A percentile compares a stretch with the other conserved stretches of the same genome.
phyloP scores from a whole-genome alignment of 2,113 vertebrate species.

The Rallus limicola region DNA sequence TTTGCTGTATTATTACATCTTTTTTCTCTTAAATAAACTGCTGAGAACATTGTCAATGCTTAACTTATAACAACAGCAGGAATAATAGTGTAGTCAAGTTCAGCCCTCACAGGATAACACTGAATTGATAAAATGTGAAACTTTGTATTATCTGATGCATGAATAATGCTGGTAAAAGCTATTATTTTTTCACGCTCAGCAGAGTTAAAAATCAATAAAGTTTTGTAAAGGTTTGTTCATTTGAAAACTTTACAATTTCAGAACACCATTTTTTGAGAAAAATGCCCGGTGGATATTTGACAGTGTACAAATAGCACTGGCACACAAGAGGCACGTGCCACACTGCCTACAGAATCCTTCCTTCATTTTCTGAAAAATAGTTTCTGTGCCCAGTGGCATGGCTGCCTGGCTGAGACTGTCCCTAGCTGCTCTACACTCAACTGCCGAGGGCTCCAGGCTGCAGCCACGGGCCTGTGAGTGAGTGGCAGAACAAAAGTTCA shows the following conservation, averaged over 20 bases:
- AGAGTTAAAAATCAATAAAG: conserved; percentile 13
- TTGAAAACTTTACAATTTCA: background rate
- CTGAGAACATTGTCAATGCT: background rate
- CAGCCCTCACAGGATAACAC: conserved; percentile 36
- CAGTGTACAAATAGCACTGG: background rate
- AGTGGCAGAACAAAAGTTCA: background rate
- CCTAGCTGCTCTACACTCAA: background rate
- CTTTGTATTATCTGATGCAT: background rate
- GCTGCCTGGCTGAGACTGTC: background rate
- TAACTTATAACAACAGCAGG: background rate
- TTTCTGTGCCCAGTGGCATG: background rate
- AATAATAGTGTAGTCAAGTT: conserved; percentile 30
- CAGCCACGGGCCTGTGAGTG: rapidly evolving
- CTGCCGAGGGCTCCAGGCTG: background rate
- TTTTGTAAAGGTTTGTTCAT: background rate
- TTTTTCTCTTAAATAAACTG: conserved; percentile 54
- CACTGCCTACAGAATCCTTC: background rate
- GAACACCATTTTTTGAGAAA: background rate
- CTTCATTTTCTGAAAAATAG: background rate
- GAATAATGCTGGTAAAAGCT: conserved; percentile 10
- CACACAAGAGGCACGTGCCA: background rate
- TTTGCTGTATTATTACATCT: conserved; percentile 61
- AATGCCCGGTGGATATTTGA: background rate
- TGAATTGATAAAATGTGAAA: conserved; percentile 57
- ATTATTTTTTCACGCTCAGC: background rate